Conservation (phyloP, 2,113 vertebrate species). For the Vidua macroura region DNA sequence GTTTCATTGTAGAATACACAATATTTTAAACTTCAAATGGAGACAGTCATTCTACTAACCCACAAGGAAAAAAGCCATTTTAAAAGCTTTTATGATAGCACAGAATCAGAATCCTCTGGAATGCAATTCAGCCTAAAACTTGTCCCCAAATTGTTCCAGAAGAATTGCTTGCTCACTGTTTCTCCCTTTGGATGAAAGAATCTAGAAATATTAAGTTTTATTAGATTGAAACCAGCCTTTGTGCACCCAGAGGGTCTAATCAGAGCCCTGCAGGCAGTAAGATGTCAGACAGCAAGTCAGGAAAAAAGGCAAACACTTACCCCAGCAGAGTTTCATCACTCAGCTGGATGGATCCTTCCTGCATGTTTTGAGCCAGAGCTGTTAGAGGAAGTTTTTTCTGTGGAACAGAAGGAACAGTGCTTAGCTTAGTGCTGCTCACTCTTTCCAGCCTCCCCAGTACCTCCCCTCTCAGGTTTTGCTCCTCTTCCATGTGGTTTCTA, state of each 20-base stretch:
- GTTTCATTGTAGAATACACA: neutral
- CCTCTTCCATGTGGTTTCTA: neutral
- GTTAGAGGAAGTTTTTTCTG: slow-evolving; percentile 96
- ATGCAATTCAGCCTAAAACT: neutral
- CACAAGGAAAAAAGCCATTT: neutral
- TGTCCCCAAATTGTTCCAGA: neutral
- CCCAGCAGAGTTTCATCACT: slow-evolving; percentile 93
- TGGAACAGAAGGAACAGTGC: slow-evolving; percentile 35
- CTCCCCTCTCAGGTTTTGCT: neutral
- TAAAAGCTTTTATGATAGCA: neutral
- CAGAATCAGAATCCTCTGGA: neutral
- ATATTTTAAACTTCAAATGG: neutral
- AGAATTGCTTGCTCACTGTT: neutral
- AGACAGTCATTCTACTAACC: neutral
- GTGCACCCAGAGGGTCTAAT: neutral
- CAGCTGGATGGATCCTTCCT: slow-evolving; percentile 86
- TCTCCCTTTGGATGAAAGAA: neutral
- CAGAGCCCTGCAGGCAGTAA: neutral
- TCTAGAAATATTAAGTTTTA: neutral
- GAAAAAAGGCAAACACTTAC: slow-evolving; percentile 70
- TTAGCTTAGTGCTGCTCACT: neutral
- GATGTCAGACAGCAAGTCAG: neutral
- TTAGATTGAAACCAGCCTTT: neutral
- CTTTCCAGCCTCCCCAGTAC: neutral
- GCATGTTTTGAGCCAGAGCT: slow-evolving; percentile 90